A percentile compares a stretch with the other conserved stretches of the same genome.
These are phyloP conservation scores for Nyctibius bracteatus DNA, from an alignment of 2,113 vertebrate genomes.

Conservation along the genomic window DNA sequence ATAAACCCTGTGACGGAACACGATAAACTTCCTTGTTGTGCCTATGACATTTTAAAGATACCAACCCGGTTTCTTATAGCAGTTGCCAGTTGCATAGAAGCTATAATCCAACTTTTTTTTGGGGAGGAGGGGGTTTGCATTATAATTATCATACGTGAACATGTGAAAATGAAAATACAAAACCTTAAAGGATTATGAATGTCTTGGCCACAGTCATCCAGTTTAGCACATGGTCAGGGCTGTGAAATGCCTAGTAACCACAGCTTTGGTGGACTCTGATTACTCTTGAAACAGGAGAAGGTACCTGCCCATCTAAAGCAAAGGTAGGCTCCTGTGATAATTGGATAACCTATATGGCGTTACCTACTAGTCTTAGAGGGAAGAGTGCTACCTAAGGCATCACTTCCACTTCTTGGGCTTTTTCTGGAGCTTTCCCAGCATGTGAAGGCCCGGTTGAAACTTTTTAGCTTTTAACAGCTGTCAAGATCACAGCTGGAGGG, in stretches of 20 bases:
- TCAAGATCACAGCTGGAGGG: not conserved
- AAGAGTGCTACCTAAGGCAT: not conserved
- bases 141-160: not conserved
- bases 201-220: not conserved
- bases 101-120: not conserved
- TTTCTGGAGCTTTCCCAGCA: not conserved
- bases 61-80: accelerated
- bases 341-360: not conserved
- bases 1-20: not conserved
- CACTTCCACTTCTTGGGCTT: not conserved
- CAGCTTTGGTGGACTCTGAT: not conserved
- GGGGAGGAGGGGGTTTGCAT: too few species aligned
- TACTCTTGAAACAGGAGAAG: not conserved
- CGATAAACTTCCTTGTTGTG: not conserved
- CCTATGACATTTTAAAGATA: not conserved
- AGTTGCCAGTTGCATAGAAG: not conserved
- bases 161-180: not conserved
- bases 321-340: not conserved
- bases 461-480: not conserved
- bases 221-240: not conserved
- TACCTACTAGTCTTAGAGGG: not conserved
- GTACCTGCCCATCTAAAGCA: not conserved
- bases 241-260: not conserved
- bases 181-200: not conserved
- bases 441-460: not conserved